These are phyloP conservation scores for Anguilla rostrata DNA, from an alignment of 2,113 vertebrate species.

Conservation along the genomic window DNA sequence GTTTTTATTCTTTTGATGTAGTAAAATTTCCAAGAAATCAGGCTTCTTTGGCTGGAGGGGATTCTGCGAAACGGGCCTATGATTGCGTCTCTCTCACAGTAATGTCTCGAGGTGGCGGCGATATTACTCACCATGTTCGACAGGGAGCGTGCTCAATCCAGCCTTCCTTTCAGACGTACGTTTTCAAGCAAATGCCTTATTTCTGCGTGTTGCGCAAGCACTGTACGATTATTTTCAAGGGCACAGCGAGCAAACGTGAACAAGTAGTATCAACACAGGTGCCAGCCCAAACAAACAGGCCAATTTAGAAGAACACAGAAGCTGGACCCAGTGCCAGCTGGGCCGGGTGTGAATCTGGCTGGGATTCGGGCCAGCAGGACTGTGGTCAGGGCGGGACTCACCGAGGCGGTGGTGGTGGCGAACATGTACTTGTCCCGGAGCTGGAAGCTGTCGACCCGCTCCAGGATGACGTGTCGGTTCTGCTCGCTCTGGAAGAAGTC, in stretches of 20 bases:
- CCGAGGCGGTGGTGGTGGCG: conserved; percentile 84
- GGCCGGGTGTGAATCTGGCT: background rate
- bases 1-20: no score
- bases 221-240: background rate
- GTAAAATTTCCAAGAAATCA: no score
- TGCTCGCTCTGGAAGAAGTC: conserved; percentile 93
- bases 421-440: conserved; percentile 96
- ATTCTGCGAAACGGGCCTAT: background rate
- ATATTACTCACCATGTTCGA: background rate
- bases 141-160: background rate
- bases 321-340: background rate
- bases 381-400: background rate
- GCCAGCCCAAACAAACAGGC: background rate
- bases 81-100: background rate
- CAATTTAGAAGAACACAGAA: background rate
- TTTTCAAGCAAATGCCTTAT: no score
- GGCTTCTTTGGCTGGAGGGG: no score
- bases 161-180: background rate
- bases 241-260: background rate
- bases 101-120: background rate
- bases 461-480: conserved; percentile 83
- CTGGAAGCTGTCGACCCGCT: conserved; percentile 89
- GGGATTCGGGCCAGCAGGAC: background rate
- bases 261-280: background rate
- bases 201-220: no score